Evolutionary conservation across 2,888 invertebrate species (phyloP).

Genomic region (Girardia tigrina): DNA sequence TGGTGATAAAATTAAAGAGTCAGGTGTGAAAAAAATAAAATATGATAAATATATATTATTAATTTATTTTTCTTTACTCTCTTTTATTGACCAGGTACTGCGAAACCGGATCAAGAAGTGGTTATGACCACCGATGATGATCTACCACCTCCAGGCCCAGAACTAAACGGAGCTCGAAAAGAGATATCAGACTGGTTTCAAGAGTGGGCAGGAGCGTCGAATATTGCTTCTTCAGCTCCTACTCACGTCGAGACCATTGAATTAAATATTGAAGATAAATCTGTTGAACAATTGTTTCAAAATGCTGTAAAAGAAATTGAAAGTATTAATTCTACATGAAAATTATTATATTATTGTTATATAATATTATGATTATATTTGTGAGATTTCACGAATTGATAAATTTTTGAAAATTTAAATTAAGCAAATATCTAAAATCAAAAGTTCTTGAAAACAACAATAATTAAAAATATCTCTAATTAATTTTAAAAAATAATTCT

Average conservation of each 20-base stretch:
- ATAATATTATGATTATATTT: too few relatives aligned
- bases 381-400: too few relatives aligned
- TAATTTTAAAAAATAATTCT: too few relatives aligned
- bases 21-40: constrained; percentile 31
- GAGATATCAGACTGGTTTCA: neutral
- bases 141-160: neutral
- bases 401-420: too few relatives aligned
- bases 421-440: too few relatives aligned
- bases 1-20: constrained; percentile 41
- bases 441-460: too few relatives aligned
- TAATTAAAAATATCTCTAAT: too few relatives aligned
- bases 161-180: neutral
- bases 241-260: neutral
- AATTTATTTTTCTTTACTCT: neutral
- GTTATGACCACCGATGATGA: neutral
- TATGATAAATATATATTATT: neutral
- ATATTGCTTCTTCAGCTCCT: neutral
- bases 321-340: constrained; percentile 4
- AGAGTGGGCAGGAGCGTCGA: neutral
- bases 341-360: too few relatives aligned
- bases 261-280: neutral
- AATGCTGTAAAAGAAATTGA: neutral
- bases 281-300: neutral
- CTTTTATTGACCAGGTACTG: neutral
- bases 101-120: constrained; percentile 9